phyloP scores from a whole-genome alignment of 2,797 vertebrate genomes.

The Euthynnus affinis region DNA sequence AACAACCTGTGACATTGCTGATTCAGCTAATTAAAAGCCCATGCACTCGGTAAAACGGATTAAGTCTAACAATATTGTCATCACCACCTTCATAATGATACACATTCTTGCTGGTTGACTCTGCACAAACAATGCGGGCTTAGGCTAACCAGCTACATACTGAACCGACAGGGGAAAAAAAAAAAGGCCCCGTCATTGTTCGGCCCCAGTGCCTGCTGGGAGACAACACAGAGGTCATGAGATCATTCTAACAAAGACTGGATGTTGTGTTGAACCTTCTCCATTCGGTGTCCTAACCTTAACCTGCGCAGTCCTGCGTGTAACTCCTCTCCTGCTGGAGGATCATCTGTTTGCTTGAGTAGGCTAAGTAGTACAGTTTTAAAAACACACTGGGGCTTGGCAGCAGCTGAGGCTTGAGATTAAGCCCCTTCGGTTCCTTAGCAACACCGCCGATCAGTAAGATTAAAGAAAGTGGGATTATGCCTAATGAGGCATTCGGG shows the following conservation, averaged over 20 bases:
- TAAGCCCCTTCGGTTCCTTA: constrained; percentile 58
- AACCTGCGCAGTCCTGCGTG: constrained; percentile 31
- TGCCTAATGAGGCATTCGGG: constrained; percentile 54
- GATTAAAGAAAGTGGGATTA: constrained; percentile 78
- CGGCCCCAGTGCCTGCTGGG: constrained; percentile 13
- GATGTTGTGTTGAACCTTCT: constrained; percentile 20
- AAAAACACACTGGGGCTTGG: constrained; percentile 40
- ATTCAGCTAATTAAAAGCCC: constrained; percentile 36
- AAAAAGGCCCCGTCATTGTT: constrained; percentile 49
- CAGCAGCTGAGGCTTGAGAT: constrained; percentile 51
- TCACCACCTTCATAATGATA: constrained; percentile 42
- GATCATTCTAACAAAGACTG: constrained; percentile 29
- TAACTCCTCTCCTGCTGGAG: constrained; percentile 5
- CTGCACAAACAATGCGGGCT: constrained; percentile 43
- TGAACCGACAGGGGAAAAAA: constrained; percentile 17
- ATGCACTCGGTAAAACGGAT: constrained; percentile 43
- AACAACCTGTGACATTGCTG: constrained; percentile 19
- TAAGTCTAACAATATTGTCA: constrained; percentile 55
- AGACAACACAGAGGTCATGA: constrained; percentile 41
- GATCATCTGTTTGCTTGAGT: constrained; percentile 51
- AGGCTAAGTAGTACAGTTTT: constrained; percentile 38
- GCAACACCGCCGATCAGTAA: constrained; percentile 61
- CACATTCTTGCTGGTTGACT: constrained; percentile 40
- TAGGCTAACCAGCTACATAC: constrained; percentile 26
- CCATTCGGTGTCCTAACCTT: constrained; percentile 16